A percentile compares a stretch with the other conserved stretches of the same genome.
phyloP scores from a whole-genome alignment of 2,888 invertebrate species.

The Stenoptilia bipunctidactyla region DNA sequence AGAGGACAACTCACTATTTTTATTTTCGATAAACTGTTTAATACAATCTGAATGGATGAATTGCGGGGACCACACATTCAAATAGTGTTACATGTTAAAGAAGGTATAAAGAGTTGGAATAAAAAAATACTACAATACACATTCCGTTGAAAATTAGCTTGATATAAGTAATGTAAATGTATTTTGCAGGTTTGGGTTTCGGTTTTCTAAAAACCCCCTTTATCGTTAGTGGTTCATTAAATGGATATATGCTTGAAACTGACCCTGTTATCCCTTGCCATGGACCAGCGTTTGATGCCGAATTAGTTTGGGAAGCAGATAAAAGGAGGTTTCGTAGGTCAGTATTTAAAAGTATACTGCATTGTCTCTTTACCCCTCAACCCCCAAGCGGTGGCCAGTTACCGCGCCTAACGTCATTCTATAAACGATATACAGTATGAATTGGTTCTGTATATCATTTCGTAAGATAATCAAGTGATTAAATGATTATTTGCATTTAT shows the following conservation, averaged over 20 bases:
- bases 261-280: constrained; percentile 72
- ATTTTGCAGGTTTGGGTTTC: constrained; percentile 67
- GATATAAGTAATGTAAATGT: neutral
- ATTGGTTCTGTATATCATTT: too few species aligned
- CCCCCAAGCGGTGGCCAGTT: too few species aligned
- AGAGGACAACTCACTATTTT: constrained; percentile 32
- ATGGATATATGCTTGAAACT: constrained; percentile 77
- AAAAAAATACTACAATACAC: neutral
- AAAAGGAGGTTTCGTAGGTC: constrained; percentile 78
- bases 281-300: constrained; percentile 76
- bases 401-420: too few species aligned
- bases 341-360: too few species aligned
- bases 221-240: constrained; percentile 72
- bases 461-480: too few species aligned
- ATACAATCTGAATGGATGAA: constrained; percentile 68
- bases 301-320: constrained; percentile 84
- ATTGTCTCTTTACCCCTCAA: too few species aligned
- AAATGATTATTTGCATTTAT: too few species aligned
- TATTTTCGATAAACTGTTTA: constrained; percentile 22
- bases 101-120: constrained; percentile 50
- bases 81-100: constrained; percentile 76
- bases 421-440: too few species aligned
- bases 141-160: neutral
- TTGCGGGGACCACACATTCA: constrained; percentile 74
- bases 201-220: constrained; percentile 67